Percentiles rank a stretch among this genome's conserved stretches.
These are phyloP conservation scores for Cathartes aura DNA, from an alignment of 2,113 vertebrate genomes.

Conservation along the genomic window DNA sequence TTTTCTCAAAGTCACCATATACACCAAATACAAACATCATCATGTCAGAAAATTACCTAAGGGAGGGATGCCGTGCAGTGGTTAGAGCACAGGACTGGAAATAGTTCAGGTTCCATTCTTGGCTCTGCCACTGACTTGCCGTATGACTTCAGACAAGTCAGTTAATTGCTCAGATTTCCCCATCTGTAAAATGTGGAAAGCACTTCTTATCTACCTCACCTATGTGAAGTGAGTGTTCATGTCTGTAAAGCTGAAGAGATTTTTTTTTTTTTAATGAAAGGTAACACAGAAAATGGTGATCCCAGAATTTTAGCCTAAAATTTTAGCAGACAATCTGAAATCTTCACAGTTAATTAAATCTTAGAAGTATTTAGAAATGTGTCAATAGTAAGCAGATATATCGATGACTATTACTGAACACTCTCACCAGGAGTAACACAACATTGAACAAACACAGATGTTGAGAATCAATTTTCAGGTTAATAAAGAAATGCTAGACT, in stretches of 20 bases:
- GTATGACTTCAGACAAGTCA: slow-evolving; percentile 44
- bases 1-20: neutral
- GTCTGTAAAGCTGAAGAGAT: neutral
- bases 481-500: neutral
- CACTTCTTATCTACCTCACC: slow-evolving; percentile 47
- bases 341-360: neutral
- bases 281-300: neutral
- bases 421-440: neutral
- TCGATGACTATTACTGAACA: neutral
- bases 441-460: neutral
- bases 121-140: slow-evolving; percentile 51
- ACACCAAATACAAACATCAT: slow-evolving; percentile 18
- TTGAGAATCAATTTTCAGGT: neutral
- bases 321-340: neutral
- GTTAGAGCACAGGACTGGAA: slow-evolving; percentile 63
- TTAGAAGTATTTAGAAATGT: neutral
- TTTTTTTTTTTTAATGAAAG: neutral
- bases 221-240: neutral
- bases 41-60: slow-evolving; percentile 44
- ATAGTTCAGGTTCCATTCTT: slow-evolving; percentile 43
- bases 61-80: slow-evolving; percentile 35
- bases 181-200: slow-evolving; percentile 57
- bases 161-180: slow-evolving; percentile 38
- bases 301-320: neutral
- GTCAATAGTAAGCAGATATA: neutral